Conservation (phyloP, 2,797 vertebrate genomes). For the Tragopan temminckii region DNA sequence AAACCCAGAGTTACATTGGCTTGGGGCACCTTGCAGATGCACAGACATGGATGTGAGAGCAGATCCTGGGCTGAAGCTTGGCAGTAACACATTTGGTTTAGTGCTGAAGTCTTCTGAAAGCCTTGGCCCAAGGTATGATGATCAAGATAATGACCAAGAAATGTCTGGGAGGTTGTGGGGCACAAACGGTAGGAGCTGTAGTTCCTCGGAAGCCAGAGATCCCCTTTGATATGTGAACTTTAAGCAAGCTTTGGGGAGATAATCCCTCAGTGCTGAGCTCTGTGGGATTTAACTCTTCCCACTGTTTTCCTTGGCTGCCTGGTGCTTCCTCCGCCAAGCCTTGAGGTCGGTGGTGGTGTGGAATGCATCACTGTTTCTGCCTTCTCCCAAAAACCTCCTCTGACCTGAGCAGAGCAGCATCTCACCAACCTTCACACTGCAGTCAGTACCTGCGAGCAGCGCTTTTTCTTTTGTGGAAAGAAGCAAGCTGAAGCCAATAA, state of each 20-base stretch:
- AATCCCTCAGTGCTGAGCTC: not conserved
- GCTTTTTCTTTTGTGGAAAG: conserved; percentile 3
- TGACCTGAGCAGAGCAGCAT: conserved; percentile 14
- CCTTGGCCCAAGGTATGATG: not conserved
- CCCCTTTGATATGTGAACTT: conserved; percentile 18
- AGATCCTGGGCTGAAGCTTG: not conserved
- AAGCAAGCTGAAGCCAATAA: not conserved
- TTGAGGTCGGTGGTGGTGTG: not conserved
- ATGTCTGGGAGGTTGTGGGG: not conserved
- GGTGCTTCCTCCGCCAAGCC: conserved; percentile 19
- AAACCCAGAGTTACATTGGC: not conserved
- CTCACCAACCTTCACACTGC: not conserved
- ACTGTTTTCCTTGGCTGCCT: conserved; percentile 49
- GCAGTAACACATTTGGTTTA: not conserved
- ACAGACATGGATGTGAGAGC: not conserved
- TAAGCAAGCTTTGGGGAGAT: not conserved
- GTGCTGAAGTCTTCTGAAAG: not conserved
- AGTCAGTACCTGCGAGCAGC: not conserved
- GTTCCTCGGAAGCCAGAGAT: not conserved
- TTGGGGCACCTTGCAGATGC: not conserved
- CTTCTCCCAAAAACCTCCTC: conserved; percentile 36
- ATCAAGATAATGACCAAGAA: not conserved
- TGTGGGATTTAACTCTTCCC: conserved; percentile 32
- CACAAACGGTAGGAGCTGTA: not conserved
- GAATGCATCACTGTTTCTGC: conserved; percentile 33